Base-by-base conservation (phyloP, 2,113 vertebrate genomes). In the Caranx melampygus region DNA sequence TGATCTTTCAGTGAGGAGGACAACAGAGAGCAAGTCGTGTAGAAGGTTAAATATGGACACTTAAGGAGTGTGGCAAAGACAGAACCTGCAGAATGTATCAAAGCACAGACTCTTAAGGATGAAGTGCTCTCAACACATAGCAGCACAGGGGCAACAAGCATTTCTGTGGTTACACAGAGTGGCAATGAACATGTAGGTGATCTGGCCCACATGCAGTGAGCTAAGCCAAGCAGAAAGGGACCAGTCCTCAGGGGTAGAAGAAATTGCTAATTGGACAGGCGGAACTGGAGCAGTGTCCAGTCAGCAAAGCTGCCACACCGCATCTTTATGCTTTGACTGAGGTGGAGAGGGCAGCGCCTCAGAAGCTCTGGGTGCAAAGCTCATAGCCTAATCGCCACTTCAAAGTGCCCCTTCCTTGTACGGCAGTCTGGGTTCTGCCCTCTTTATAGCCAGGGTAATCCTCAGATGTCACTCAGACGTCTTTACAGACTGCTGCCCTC, bases 241-340 rank as follows among this genome's bases (percentile, higher is more conserved):
- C 65, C 84, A 72, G 77, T 88, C 81, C 89, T 91, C 88, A 6
- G 79, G 89, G 80, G 82, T 71, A 67, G 79, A 74, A 75, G 71
- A 81, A 37, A 82, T 74, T 79, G 86, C 82, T 94, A 92, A 94
- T 91, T 91, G 88, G 91, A 91, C 85, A 90, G 92, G 87, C 89
- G 44, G 81, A 90, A 87, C 83, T 88, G 82, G 87, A 92, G 90
- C 88, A 88, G 77, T 79, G 90, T 90, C 92, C 88, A 89, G 81
- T 92, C 92, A 93, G 91, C 92, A 90, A 71, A 89, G 86, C 88
- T 92, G 91, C 87, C 91, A 92, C 66, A 44, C 51, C 65, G 40
- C 72, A 87, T 90, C 72, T 82, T 80, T 80, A 55, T 76, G 87
- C 65, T 83, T 44, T 6, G 79, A 78, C 73, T 83, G 87, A 90